Evolutionary conservation across 2,888 invertebrate genomes (phyloP).

Genomic region (Melipona bicolor): DNA sequence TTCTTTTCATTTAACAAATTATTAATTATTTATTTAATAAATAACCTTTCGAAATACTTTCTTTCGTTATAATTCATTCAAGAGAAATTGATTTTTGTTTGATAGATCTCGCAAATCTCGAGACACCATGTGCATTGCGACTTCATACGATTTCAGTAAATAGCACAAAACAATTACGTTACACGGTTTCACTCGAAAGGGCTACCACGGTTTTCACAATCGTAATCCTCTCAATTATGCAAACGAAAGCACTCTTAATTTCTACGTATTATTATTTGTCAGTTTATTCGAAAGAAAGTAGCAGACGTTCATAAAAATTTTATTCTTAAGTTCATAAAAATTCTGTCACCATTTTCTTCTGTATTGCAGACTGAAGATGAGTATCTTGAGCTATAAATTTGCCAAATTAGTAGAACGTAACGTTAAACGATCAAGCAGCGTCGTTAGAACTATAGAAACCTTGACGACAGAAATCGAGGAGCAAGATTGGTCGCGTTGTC

Average conservation of each 20-base stretch:
- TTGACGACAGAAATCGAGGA: constrained; percentile 42
- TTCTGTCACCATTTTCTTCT: background rate
- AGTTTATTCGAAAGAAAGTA: background rate
- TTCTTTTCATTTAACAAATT: no score
- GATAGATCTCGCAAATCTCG: background rate
- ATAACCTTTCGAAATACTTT: background rate
- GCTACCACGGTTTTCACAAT: background rate
- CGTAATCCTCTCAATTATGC: background rate
- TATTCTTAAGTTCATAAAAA: background rate
- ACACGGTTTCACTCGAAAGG: constrained; percentile 25
- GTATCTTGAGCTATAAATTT: constrained; percentile 8
- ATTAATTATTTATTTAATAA: background rate
- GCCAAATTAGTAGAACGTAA: background rate
- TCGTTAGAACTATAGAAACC: constrained; percentile 46
- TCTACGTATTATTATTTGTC: background rate
- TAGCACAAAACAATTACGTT: background rate
- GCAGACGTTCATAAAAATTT: background rate
- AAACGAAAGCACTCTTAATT: background rate
- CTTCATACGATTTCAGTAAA: background rate
- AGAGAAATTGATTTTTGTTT: background rate
- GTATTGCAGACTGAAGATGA: constrained; percentile 44
- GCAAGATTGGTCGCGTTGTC: constrained; percentile 44
- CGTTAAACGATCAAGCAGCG: background rate
- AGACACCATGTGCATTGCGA: background rate
- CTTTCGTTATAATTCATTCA: background rate